Evolutionary conservation across 2,797 vertebrate genomes (phyloP).

Genomic region (Cheirogaleus major): DNA sequence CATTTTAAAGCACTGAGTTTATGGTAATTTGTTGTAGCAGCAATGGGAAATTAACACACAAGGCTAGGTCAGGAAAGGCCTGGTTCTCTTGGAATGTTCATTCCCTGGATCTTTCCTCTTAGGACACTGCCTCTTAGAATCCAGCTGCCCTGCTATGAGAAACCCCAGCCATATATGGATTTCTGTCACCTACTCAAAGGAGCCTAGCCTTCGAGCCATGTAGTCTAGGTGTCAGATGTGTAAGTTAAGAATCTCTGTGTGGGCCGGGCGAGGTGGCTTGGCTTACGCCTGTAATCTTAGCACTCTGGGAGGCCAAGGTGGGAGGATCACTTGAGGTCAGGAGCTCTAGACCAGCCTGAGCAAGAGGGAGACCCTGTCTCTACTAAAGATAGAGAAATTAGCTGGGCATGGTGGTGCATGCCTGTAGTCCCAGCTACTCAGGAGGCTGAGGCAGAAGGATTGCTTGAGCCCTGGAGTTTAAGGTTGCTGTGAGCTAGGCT

Average conservation of each 20-base stretch:
- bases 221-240: not conserved
- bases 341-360: too few relatives aligned
- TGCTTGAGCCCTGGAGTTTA: too few relatives aligned
- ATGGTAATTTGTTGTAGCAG: not conserved
- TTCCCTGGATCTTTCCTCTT: not conserved
- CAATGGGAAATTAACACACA: not conserved
- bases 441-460: too few relatives aligned
- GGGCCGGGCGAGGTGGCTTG: too few relatives aligned
- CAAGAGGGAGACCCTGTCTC: too few relatives aligned
- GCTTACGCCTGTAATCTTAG: too few relatives aligned
- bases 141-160: not conserved
- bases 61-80: not conserved
- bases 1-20: not conserved
- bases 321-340: too few relatives aligned
- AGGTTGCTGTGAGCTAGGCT: too few relatives aligned
- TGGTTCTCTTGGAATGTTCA: not conserved
- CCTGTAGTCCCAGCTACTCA: too few relatives aligned
- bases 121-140: not conserved
- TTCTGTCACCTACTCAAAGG: not conserved
- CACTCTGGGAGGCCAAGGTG: too few relatives aligned
- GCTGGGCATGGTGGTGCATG: fast-evolving
- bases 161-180: not conserved
- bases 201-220: not conserved
- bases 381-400: too few relatives aligned
- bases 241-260: not conserved